These are phyloP conservation scores for Tetrao urogallus DNA, from an alignment of 2,113 vertebrate species.

Conservation along the genomic window DNA sequence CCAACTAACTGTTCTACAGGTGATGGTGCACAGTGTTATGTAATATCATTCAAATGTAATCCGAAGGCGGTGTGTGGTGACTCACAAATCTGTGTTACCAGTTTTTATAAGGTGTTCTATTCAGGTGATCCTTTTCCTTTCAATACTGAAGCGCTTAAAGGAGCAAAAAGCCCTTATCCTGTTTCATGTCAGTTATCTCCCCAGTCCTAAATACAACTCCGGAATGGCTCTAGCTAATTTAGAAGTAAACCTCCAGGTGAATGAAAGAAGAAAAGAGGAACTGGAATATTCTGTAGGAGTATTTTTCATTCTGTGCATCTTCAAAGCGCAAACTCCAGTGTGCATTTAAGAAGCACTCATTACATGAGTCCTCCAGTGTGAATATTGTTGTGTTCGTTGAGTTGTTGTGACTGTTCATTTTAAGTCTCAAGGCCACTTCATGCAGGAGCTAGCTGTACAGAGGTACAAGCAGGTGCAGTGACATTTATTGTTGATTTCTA, in stretches of 20 bases:
- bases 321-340: background rate
- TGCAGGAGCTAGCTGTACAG: background rate
- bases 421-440: background rate
- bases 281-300: background rate
- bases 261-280: background rate
- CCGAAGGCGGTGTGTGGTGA: background rate
- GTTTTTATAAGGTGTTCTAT: background rate
- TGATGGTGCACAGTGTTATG: background rate
- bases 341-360: background rate
- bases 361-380: background rate
- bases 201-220: background rate
- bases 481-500: background rate
- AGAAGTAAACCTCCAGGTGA: background rate
- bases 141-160: background rate
- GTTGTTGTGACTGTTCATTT: background rate
- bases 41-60: background rate
- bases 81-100: background rate
- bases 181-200: background rate
- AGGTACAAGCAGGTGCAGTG: constrained; percentile 11
- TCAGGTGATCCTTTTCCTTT: background rate
- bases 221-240: background rate
- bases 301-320: background rate
- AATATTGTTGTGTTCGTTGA: background rate
- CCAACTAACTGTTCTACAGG: background rate
- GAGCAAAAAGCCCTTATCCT: background rate